Percentiles rank a stretch among this genome's conserved stretches.
Evolutionary conservation across 2,797 vertebrate species (phyloP).

Genomic region (Ataeniobius toweri): DNA sequence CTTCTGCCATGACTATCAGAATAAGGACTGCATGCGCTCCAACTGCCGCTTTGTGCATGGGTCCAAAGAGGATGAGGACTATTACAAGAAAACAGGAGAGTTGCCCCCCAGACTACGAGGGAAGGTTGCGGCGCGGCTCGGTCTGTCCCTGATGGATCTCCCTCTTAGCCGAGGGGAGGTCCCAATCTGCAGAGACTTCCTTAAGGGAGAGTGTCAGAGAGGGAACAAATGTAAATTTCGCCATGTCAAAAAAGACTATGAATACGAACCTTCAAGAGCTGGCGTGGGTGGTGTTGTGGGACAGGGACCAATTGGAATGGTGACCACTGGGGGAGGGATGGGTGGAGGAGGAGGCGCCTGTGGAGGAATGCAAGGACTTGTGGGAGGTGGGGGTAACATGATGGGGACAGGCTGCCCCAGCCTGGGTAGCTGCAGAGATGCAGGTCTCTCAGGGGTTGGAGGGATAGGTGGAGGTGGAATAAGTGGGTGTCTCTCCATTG

Average conservation of each 20-base stretch:
- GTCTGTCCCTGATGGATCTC: conserved; percentile 91
- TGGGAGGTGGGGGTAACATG: conserved; percentile 74
- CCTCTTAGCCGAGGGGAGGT: conserved; percentile 94
- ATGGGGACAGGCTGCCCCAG: conserved; percentile 80
- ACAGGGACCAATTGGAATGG: conserved; percentile 72
- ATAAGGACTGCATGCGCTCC: conserved; percentile 93
- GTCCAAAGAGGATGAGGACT: conserved; percentile 97
- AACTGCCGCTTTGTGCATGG: conserved; percentile 97
- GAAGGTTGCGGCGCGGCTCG: conserved; percentile 92
- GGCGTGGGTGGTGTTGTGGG: conserved; percentile 76
- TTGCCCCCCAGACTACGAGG: conserved; percentile 91
- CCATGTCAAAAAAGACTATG: conserved; percentile 92
- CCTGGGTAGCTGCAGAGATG: conserved; percentile 79
- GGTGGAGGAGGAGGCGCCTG: conserved; percentile 65
- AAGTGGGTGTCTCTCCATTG: conserved; percentile 74
- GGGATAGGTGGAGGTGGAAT: conserved; percentile 73
- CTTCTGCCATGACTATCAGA: conserved; percentile 98
- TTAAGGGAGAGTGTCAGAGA: conserved; percentile 95
- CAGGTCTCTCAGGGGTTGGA: conserved; percentile 72
- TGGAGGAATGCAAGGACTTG: conserved; percentile 78
- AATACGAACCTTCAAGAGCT: conserved; percentile 80
- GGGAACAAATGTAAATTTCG: conserved; percentile 97
- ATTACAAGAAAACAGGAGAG: conserved; percentile 95
- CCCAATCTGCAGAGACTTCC: conserved; percentile 94
- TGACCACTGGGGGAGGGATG: conserved; percentile 67